Evolutionary conservation across 2,888 invertebrate species (phyloP).

Genomic region (Amiota communis): DNA sequence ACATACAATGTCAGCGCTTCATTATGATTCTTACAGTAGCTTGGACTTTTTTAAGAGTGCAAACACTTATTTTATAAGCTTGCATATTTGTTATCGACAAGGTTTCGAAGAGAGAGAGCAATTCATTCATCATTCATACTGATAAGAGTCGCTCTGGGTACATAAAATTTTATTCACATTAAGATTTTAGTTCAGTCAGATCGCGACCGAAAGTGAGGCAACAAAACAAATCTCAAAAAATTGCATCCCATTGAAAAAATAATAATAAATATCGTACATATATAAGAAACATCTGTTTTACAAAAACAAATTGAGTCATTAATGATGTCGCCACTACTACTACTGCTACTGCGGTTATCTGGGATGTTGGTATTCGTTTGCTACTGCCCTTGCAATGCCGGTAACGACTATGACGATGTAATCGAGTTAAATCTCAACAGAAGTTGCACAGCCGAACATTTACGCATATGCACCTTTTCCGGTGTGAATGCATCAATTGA

Average conservation of each 20-base stretch:
- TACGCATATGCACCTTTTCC: constrained; percentile 48
- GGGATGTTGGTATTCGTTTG: constrained; percentile 4
- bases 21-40: background rate
- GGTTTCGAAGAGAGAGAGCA: background rate
- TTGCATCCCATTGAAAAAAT: too few species aligned
- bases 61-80: background rate
- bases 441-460: constrained; percentile 50
- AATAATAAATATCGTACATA: too few species aligned
- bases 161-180: too few species aligned
- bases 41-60: background rate
- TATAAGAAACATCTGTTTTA: too few species aligned
- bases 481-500: constrained; percentile 43
- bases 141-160: too few species aligned
- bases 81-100: constrained; percentile 27
- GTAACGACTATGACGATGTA: background rate
- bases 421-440: constrained; percentile 52
- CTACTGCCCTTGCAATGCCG: background rate
- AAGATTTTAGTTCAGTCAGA: too few species aligned
- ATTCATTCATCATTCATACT: too few species aligned
- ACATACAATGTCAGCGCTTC: background rate
- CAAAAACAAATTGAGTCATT: too few species aligned
- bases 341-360: too few species aligned
- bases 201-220: too few species aligned
- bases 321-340: too few species aligned
- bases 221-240: too few species aligned